Conservation (phyloP, 2,888 invertebrate genomes). For the Terebella lapidaria region DNA sequence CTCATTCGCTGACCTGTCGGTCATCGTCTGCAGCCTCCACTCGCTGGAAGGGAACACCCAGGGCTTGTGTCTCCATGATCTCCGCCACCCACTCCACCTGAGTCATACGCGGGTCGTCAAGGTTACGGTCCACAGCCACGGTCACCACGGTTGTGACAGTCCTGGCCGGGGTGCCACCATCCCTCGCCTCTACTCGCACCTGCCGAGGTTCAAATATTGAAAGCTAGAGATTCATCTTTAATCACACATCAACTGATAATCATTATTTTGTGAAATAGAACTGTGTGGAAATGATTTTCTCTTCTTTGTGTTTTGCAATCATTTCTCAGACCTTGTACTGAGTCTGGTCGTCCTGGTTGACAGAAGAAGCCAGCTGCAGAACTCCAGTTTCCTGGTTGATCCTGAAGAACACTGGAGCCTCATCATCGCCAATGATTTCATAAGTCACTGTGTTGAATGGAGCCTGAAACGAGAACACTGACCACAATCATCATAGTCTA, state of each 20-base stretch:
- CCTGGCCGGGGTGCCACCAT: slow-evolving; percentile 30
- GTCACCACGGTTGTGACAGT: slow-evolving; percentile 26
- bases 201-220: too few species aligned
- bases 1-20: slow-evolving; percentile 26
- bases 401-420: slow-evolving; percentile 31
- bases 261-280: too few species aligned
- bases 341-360: slow-evolving; percentile 13
- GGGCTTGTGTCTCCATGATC: slow-evolving; percentile 33
- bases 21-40: slow-evolving; percentile 33
- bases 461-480: slow-evolving; percentile 31
- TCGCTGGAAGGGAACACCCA: slow-evolving; percentile 27
- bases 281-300: neutral
- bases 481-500: too few species aligned
- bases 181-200: slow-evolving; percentile 34
- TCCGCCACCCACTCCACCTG: slow-evolving; percentile 19
- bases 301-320: too few species aligned
- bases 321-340: slow-evolving; percentile 13
- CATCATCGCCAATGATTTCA: slow-evolving; percentile 38
- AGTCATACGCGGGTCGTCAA: slow-evolving; percentile 21
- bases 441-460: slow-evolving; percentile 36
- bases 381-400: slow-evolving; percentile 17
- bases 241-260: too few species aligned
- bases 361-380: slow-evolving; percentile 12
- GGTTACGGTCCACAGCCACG: slow-evolving; percentile 29
- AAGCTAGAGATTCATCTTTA: too few species aligned